Evolutionary conservation across 1,140 invertebrate species (phyloP).

Genomic region (Trichonephila inaurata): DNA sequence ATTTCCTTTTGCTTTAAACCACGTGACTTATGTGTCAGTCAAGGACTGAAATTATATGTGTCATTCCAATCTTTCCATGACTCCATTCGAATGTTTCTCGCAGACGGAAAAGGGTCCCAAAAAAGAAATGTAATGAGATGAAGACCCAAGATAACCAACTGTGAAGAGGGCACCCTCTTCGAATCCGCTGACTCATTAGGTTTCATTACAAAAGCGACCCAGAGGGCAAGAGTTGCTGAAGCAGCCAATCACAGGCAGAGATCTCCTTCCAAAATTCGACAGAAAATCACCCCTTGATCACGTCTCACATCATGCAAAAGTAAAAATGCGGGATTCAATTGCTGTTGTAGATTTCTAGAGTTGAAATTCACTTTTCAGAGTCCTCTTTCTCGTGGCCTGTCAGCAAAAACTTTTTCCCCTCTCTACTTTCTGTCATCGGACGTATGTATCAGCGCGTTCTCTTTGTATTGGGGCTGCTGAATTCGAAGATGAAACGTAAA

Average conservation of each 20-base stretch:
- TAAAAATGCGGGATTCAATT: neutral
- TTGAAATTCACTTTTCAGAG: neutral
- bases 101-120: neutral
- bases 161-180: neutral
- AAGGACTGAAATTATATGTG: too few species aligned
- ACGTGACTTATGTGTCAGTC: too few species aligned
- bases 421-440: neutral
- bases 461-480: neutral
- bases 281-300: conserved; percentile 19
- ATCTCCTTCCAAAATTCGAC: neutral
- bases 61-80: too few species aligned
- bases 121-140: neutral
- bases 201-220: neutral
- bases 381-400: neutral
- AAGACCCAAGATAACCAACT: neutral
- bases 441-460: neutral
- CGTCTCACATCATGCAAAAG: conserved; percentile 2
- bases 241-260: conserved; percentile 29
- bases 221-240: conserved; percentile 29
- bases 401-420: neutral
- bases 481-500: neutral
- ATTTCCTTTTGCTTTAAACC: too few species aligned
- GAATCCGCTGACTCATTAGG: neutral
- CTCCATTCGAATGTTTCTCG: too few species aligned
- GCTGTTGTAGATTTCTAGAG: neutral